Base-by-base conservation (phyloP, 2,797 vertebrate species). In the Austrolebias charrua region DNA sequence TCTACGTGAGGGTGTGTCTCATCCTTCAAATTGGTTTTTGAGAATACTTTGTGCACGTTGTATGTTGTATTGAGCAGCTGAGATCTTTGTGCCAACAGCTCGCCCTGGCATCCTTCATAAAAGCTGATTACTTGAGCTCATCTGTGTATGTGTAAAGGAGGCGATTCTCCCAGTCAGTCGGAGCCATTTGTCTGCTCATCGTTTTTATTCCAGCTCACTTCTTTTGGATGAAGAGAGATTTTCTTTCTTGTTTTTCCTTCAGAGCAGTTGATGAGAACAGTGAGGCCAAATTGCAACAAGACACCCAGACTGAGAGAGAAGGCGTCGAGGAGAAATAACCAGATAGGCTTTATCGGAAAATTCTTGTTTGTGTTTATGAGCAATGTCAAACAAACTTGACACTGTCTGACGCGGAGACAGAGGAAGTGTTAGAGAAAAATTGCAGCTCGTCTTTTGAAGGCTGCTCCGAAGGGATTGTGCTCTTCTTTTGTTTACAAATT, bases 121-220 rank as follows among this genome's bases (percentile, higher is more conserved):
- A 84, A 75, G 69, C 76, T 40, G 62, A 80, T 87, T 84, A 88
- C 90, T 90, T 84, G 85, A 78, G 64, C 67, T 76, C 70, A 43
- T 64, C 67, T 66, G 38, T 48, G 55, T 48, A 55, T 45, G 50
- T 6, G 51, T 18, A 33, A 54, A 45, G 55, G 52, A 70, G 71
- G 57, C 70, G 12, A 69, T 78, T 57, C 63, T 80, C 72, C 51
- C 72, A 60, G 77, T 83, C 87, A 86, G n/a, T n/a, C n/a, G n/a
- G 73, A 88, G 85, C 79, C 61, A 79, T 86, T 88, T 83, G 81
- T 85, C 75, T 43, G 3, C 70, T 5, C 49, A 73, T 65, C 44
- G 35, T 60, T 80, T 73, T 76, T 40, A 81, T 80, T 83, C 76
- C 28, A 44, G 28, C 63, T 76, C 71, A 48, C 61, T 80, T 80